A percentile compares a stretch with the other conserved stretches of the same genome.
phyloP scores from a whole-genome alignment of 2,113 vertebrate genomes.

The Trogon surrucura region DNA sequence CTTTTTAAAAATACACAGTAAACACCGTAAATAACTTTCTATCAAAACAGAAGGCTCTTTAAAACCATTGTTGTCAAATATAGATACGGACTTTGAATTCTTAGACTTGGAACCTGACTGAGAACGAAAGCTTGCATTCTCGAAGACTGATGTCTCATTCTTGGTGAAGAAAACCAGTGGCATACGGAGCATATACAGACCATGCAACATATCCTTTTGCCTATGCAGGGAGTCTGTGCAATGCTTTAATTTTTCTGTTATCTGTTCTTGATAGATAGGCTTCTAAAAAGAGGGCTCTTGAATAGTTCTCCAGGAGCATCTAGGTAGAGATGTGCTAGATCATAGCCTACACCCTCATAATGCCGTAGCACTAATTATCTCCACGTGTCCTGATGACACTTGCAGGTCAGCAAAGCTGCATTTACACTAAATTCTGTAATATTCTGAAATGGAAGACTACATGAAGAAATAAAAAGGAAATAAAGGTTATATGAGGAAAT shows the following conservation, averaged over 20 bases:
- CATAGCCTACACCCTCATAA: not conserved
- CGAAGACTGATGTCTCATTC: not conserved
- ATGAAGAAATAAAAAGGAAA: not conserved
- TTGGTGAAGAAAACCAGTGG: not conserved
- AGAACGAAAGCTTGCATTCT: not conserved
- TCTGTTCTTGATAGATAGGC: not conserved
- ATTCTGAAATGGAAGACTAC: not conserved
- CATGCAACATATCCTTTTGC: not conserved
- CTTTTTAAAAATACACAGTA: not conserved
- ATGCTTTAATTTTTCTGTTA: not conserved
- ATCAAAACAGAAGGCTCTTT: not conserved
- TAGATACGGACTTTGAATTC: not conserved
- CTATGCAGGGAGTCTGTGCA: not conserved
- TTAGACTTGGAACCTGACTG: not conserved
- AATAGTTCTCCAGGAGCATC: not conserved
- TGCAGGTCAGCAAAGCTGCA: not conserved
- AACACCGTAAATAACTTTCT: not conserved
- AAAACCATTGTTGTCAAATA: not conserved
- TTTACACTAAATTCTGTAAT: not conserved
- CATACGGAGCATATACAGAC: not conserved
- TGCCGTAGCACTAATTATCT: not conserved
- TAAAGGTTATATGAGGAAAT: not conserved
- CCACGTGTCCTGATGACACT: not conserved
- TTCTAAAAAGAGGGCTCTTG: not conserved
- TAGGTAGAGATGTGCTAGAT: not conserved